Evolutionary conservation across 2,888 invertebrate genomes (phyloP), one percentile per base, ranked within the genome.

Genomic region (Pollenia angustigena): DNA sequence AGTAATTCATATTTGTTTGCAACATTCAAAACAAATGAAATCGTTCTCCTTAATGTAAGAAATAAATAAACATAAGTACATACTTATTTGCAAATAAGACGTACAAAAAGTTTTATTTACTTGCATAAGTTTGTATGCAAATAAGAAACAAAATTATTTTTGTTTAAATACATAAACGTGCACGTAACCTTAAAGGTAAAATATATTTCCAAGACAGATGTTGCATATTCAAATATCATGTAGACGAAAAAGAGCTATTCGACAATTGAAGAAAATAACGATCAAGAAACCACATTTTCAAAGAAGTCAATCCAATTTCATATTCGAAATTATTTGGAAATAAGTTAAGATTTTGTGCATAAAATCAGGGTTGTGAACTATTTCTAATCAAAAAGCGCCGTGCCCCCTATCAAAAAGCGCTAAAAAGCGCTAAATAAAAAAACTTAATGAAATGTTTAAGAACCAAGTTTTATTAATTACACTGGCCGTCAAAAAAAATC

Each of bases 21-120:
- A 79, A 72, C 14, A 56, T 84, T 74, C 64, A 66, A 79, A 66
- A 64, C 50, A 64, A 64, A 78, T 66, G 64, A 78, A 78, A 71
- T 46, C 40, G 44, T 48, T 78, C n/a, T 68, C 14, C 48, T 18
- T 18, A 48, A 56, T 54, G 32, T 16, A 12, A 48, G 32, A 74
- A 72, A 50, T 50, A 68, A 32, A 68, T 3, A 44, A 60, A 48
- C 40, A 42, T 2, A 58, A 32, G 42, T 71, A 52, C 12, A n/a
- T 54, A 23, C 12, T 16, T 16, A 68, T 58, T 32, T 32, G 32
- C 32, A 32, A 32, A 32, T 32, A 6, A 32, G 32, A 32, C 32
- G 32, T 32, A 32, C 32, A 6, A 32, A 12, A n/a, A 44, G 18
- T 18, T 3, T 16, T 16, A 3, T 23, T 7, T 62, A 46, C 8